Evolutionary conservation across 1,140 invertebrate species (phyloP), one percentile per base, ranked within the genome.

Genomic region (Trypoxylus dichotomus): DNA sequence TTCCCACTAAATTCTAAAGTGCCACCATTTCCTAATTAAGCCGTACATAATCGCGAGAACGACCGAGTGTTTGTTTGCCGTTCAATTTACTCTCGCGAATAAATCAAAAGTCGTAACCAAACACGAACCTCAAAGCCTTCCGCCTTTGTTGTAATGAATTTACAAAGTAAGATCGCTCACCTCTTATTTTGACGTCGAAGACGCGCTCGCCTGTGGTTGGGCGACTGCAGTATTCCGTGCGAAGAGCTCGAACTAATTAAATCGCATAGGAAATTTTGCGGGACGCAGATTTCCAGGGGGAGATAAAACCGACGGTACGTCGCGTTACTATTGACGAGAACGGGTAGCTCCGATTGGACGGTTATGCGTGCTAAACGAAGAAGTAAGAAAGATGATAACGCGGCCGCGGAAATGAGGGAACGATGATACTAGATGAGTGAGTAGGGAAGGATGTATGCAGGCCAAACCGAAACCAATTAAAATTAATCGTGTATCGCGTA

Each of bases 201-300:
- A 54, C 47, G 6, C 47, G 47, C 47, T 54, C 47, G 15, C 47
- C 47, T 6, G 15, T 54, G 32, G 32, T n/a, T 19, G 15, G 19
- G 47, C 15, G 15, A 54, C 47, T 15, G 47, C 6, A 21, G 15
- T 54, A 54, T n/a, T 54, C 19, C 47, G 47, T 54, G 47, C 47
- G 19, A 54, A 15, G 19, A 54, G 19, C 19, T 54, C 47, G 19
- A 54, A n/a, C 15, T 54, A 54, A 54, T 54, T 54, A 54, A 54
- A 54, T 54, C 47, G 47, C 47, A n/a, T 15, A 54, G 47, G 47
- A 54, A 54, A 54, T 54, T 54, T 54, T 54, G 47, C 47, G 47
- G 47, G 47, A 54, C 47, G 47, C 47, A 54, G 47, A 54, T 54
- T 54, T 54, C 47, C 15, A 54, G 47, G 47, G 47, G 47, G 15